These are phyloP conservation scores for human DNA, from an alignment of 2,113 vertebrate genomes.

Conservation along the genomic window GRCh38 chr7:21110001-21110500, in stretches of 20 bases:
- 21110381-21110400: conserved; percentile 3
- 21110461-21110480: neutral
- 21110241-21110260: neutral
- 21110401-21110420: neutral
- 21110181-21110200: neutral
- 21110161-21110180: neutral
- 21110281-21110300: neutral
- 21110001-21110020: neutral
- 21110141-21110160: neutral
- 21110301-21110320: neutral
- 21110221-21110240: neutral
- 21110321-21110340: neutral
- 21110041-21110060: neutral
- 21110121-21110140: neutral
- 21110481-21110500: neutral
- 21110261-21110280: neutral
- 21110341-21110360: neutral
- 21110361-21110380: neutral
- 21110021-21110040: neutral
- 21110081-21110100: neutral
- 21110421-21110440: neutral
- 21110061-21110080: neutral
- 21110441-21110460: neutral
- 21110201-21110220: neutral
- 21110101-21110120: neutral